Evolutionary conservation across 2,797 vertebrate genomes (phyloP).

Genomic region (Fistularia commersonii): DNA sequence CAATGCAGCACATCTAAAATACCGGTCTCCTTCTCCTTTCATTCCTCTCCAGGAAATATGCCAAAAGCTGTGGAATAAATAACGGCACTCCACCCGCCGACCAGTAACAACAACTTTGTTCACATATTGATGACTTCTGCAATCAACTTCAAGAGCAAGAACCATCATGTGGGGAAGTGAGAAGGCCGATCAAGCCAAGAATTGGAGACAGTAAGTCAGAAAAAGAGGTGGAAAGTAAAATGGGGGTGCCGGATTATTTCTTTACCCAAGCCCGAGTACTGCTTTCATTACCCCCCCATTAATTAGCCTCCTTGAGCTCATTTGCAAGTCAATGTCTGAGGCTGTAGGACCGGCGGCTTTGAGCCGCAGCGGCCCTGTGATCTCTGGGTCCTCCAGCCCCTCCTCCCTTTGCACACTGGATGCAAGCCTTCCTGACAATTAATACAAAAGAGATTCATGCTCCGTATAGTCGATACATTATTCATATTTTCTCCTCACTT

Average conservation of each 20-base stretch:
- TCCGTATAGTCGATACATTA: slow-evolving; percentile 87
- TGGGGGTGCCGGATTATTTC: slow-evolving; percentile 82
- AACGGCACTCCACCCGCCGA: slow-evolving; percentile 57
- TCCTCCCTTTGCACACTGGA: slow-evolving; percentile 77
- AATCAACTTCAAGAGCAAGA: slow-evolving; percentile 88
- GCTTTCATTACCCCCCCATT: slow-evolving; percentile 94
- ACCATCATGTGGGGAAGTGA: slow-evolving; percentile 69
- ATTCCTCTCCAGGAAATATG: slow-evolving; percentile 48
- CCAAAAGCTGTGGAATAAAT: slow-evolving; percentile 93
- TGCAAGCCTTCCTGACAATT: slow-evolving; percentile 90
- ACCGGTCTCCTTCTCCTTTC: slow-evolving; percentile 52
- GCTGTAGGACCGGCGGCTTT: slow-evolving; percentile 93
- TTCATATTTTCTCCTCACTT: slow-evolving; percentile 85
- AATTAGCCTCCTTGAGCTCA: slow-evolving; percentile 98
- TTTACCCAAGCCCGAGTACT: slow-evolving; percentile 82
- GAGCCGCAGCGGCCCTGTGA: slow-evolving; percentile 88
- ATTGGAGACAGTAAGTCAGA: slow-evolving; percentile 31
- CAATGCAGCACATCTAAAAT: too few species aligned
- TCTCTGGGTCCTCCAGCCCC: slow-evolving; percentile 85
- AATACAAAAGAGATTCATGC: slow-evolving; percentile 85
- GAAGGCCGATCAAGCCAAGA: slow-evolving; percentile 24
- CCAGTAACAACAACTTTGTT: slow-evolving; percentile 80
- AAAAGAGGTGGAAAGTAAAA: slow-evolving; percentile 38
- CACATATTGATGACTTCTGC: slow-evolving; percentile 86
- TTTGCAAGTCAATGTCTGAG: slow-evolving; percentile 96